Conservation (phyloP, 2,888 invertebrate genomes). For the Cryptophagus acutangulus region DNA sequence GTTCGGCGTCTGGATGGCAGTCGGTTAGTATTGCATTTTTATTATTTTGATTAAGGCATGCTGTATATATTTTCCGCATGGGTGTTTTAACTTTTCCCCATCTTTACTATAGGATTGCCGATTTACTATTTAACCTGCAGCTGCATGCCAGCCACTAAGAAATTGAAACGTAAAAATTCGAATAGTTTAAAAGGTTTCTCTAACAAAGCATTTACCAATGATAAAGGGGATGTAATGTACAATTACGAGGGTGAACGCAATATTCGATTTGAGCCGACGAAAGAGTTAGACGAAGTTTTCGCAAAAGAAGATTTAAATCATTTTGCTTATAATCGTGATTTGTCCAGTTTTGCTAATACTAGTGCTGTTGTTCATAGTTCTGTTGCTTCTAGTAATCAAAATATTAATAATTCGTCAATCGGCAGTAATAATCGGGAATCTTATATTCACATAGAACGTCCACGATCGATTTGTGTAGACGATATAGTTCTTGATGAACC, state of each 20-base stretch:
- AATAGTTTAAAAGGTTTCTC: conserved; percentile 2
- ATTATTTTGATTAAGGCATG: conserved; percentile 7
- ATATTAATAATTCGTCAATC: too few relatives aligned
- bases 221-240: background rate
- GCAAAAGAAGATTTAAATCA: conserved; percentile 4
- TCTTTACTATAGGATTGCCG: conserved; percentile 42
- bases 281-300: background rate
- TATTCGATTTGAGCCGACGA: background rate
- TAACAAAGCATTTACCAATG: background rate
- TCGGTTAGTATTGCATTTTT: conserved; percentile 57
- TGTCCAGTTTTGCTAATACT: too few relatives aligned
- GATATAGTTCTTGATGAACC: too few relatives aligned
- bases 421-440: too few relatives aligned
- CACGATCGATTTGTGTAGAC: too few relatives aligned
- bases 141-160: conserved; percentile 24
- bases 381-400: too few relatives aligned
- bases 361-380: too few relatives aligned
- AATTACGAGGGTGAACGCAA: background rate
- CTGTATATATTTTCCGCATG: conserved; percentile 24
- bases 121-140: conserved; percentile 37
- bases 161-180: too few relatives aligned
- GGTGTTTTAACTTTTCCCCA: conserved; percentile 20
- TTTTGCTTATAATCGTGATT: too few relatives aligned
- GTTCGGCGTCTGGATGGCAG: conserved; percentile 71
- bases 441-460: too few relatives aligned